These are phyloP conservation scores for Eurystomus gularis DNA, from an alignment of 2,113 vertebrate species.

Conservation along the genomic window DNA sequence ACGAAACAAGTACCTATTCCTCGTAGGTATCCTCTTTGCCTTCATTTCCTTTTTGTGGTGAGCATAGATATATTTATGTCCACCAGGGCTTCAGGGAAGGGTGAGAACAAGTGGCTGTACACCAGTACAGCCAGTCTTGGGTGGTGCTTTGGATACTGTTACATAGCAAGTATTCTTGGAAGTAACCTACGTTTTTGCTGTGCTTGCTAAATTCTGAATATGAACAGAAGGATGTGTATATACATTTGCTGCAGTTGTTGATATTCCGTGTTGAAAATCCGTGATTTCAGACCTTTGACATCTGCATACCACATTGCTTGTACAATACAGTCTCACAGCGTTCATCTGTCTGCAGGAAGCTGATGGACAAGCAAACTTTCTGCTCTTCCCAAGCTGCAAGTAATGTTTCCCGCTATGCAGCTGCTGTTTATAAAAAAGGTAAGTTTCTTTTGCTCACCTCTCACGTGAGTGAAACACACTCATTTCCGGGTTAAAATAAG, in stretches of 20 bases:
- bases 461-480: not conserved
- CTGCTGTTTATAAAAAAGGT: constrained; percentile 95
- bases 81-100: not conserved
- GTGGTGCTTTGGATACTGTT: not conserved
- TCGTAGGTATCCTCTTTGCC: constrained; percentile 76
- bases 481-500: not conserved
- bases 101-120: not conserved
- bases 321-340: not conserved
- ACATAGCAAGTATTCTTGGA: not conserved
- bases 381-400: constrained; percentile 93
- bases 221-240: not conserved
- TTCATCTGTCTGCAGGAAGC: constrained; percentile 80
- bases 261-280: not conserved
- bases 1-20: constrained; percentile 90
- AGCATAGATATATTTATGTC: not conserved
- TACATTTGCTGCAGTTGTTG: not conserved
- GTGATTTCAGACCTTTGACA: not conserved
- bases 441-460: not conserved
- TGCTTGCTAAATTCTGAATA: not conserved
- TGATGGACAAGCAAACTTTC: constrained; percentile 97
- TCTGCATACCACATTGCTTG: not conserved
- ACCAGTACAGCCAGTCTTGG: not conserved
- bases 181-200: rapidly evolving
- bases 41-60: not conserved
- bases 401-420: constrained; percentile 91